Percentiles rank a stretch among this genome's conserved stretches.
Conservation (phyloP, 2,797 vertebrate genomes). For the Eutrigla gurnardus region DNA sequence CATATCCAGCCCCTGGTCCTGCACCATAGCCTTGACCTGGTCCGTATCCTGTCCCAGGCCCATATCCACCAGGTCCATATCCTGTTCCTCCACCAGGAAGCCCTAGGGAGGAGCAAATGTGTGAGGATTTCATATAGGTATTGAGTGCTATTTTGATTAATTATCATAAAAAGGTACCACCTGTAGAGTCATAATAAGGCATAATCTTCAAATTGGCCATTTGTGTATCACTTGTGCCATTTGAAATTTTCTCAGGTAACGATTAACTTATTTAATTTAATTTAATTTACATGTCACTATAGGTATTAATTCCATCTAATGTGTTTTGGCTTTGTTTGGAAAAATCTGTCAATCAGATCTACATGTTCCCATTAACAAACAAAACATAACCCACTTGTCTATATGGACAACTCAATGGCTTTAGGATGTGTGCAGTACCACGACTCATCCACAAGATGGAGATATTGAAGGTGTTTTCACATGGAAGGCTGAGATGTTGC, state of each 20-base stretch:
- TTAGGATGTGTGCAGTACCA: neutral
- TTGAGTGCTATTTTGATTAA: neutral
- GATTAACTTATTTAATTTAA: too few relatives aligned
- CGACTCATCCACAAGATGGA: neutral
- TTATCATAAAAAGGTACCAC: too few relatives aligned
- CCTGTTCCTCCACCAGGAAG: slow-evolving; percentile 55
- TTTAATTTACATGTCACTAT: too few relatives aligned
- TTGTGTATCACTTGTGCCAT: too few relatives aligned
- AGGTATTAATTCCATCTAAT: too few relatives aligned
- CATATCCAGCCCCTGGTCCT: slow-evolving; percentile 69
- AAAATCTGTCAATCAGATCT: neutral
- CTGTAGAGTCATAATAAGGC: too few relatives aligned
- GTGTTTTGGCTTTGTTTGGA: neutral
- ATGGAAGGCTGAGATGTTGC: neutral
- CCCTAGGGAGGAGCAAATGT: slow-evolving; percentile 38
- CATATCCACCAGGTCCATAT: slow-evolving; percentile 64
- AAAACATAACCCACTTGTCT: neutral
- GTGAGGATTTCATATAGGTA: neutral
- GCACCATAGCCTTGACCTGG: slow-evolving; percentile 68
- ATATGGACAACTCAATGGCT: neutral
- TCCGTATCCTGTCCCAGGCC: slow-evolving; percentile 61
- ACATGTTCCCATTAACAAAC: neutral
- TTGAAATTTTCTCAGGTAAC: too few relatives aligned
- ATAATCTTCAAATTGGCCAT: too few relatives aligned
- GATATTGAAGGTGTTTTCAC: neutral